phyloP scores from a whole-genome alignment of 2,888 invertebrate species.

The Molorchus minor region DNA sequence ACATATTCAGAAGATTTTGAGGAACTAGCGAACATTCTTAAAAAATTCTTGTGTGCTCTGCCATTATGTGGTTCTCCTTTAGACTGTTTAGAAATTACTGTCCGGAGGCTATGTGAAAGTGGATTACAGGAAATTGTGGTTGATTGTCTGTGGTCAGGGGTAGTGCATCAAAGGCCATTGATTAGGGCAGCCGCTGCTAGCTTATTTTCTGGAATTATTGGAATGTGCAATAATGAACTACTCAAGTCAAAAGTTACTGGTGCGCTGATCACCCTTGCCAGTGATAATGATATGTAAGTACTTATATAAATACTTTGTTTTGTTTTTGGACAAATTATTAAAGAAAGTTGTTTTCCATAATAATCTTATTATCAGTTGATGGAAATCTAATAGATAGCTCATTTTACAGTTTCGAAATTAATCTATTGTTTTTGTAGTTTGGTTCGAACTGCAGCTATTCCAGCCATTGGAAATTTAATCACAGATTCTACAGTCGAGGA shows the following conservation, averaged over 20 bases:
- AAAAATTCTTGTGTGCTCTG: slow-evolving; percentile 66
- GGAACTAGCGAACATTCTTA: slow-evolving; percentile 67
- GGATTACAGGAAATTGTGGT: slow-evolving; percentile 66
- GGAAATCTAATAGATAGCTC: background rate
- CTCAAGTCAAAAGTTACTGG: slow-evolving; percentile 70
- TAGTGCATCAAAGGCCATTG: slow-evolving; percentile 70
- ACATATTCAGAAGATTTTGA: slow-evolving; percentile 64
- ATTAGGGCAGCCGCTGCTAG: slow-evolving; percentile 70
- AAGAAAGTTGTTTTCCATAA: background rate
- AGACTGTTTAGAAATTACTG: slow-evolving; percentile 58
- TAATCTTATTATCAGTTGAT: background rate
- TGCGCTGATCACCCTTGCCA: slow-evolving; percentile 76
- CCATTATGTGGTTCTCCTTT: slow-evolving; percentile 66
- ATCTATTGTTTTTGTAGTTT: slow-evolving; percentile 54
- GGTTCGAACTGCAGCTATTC: slow-evolving; percentile 71
- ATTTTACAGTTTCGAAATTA: slow-evolving; percentile 11
- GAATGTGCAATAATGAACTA: slow-evolving; percentile 66
- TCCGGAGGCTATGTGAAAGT: slow-evolving; percentile 57
- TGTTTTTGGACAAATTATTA: background rate
- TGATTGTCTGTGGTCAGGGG: slow-evolving; percentile 72
- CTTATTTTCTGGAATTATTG: slow-evolving; percentile 68
- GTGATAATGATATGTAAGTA: slow-evolving; percentile 73
- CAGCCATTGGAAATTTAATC: slow-evolving; percentile 70
- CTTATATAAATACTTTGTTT: background rate
- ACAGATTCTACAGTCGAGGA: slow-evolving; percentile 63